Evolutionary conservation across 2,797 vertebrate genomes (phyloP), one percentile per base, ranked within the genome.

Genomic region (Gallirallus australis): DNA sequence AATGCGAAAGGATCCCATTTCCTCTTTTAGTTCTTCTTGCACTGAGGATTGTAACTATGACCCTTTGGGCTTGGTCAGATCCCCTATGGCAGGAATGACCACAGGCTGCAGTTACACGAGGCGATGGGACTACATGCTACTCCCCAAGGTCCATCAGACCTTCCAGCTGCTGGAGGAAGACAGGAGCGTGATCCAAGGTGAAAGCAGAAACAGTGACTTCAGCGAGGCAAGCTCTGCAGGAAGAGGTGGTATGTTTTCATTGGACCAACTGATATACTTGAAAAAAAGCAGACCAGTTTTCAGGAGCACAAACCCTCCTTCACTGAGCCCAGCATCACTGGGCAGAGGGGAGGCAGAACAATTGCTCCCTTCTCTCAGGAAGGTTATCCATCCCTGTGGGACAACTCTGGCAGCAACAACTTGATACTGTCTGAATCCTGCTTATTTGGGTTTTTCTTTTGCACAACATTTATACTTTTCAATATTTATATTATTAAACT

Each of bases 301-400:
- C 14, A 40, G 42, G 40, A 94, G 40, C 82, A 91, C 53, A 94
- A 80, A 33, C 18, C 15, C 31, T 79, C 53, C 93, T 83, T 95
- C 45, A 64, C 23, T 18, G 54, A 82, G 31, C 12, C 5, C 45
- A 53, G 76, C 53, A 40, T 13, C 61, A 10, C 0, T 11, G 64
- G 45, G 82, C 3, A 2, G 64, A 63, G 53, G 12, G 33, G 27
- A 81, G 47, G 60, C 2, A 0, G 53, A 91, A 87, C 64, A 95
- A 71, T 7, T 85, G 65, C n/a, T 89, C 53, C 65, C 61, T 96
- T 94, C 72, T 95, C 76, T 94, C 31, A 23, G 28, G 72, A 89
- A 93, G 72, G 76, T 80, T 82, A 90, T 75, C 27, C 24, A 42
- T 12, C 3, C 2, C 68, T 53, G 60, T 30, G 31, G 61, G 85